Conservation (phyloP, 2,888 invertebrate species). For the Drosophila subsilvestris region DNA sequence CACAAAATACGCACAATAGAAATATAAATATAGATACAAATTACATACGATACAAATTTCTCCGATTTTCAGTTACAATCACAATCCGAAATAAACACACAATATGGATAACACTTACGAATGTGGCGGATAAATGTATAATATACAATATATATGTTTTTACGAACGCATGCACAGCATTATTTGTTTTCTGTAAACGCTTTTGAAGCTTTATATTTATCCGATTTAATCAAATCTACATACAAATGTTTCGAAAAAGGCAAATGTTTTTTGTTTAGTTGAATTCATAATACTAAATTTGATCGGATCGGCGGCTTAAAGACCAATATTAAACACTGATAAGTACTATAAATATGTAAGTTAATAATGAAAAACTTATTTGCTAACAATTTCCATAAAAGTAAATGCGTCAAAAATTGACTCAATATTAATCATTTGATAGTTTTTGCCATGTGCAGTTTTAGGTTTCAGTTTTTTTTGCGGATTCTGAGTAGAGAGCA, state of each 20-base stretch:
- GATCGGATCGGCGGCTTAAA: constrained; percentile 56
- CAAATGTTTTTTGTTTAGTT: constrained; percentile 53
- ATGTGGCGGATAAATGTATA: constrained; percentile 29
- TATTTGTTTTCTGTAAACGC: constrained; percentile 55
- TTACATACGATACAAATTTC: constrained; percentile 48
- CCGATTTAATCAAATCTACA: constrained; percentile 75
- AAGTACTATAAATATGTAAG: constrained; percentile 50
- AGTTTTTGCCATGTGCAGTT: constrained; percentile 52
- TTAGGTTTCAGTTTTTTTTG: constrained; percentile 21
- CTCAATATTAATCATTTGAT: constrained; percentile 69
- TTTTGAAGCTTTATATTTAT: constrained; percentile 72
- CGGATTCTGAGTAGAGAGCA: constrained; percentile 42
- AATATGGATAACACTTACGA: constrained; percentile 62
- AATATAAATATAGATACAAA: constrained; percentile 59
- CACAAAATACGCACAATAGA: constrained; percentile 68
- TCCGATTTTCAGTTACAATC: constrained; percentile 66
- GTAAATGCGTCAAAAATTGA: constrained; percentile 84
- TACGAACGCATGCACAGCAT: constrained; percentile 58
- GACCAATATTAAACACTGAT: constrained; percentile 38
- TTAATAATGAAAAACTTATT: constrained; percentile 53
- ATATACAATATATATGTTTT: constrained; percentile 24
- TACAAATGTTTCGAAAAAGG: constrained; percentile 71
- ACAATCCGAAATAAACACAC: constrained; percentile 66
- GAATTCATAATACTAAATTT: constrained; percentile 67
- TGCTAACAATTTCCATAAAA: constrained; percentile 61